Evolutionary conservation across 2,113 vertebrate genomes (phyloP).

Genomic region (Potamarius usumacintae): DNA sequence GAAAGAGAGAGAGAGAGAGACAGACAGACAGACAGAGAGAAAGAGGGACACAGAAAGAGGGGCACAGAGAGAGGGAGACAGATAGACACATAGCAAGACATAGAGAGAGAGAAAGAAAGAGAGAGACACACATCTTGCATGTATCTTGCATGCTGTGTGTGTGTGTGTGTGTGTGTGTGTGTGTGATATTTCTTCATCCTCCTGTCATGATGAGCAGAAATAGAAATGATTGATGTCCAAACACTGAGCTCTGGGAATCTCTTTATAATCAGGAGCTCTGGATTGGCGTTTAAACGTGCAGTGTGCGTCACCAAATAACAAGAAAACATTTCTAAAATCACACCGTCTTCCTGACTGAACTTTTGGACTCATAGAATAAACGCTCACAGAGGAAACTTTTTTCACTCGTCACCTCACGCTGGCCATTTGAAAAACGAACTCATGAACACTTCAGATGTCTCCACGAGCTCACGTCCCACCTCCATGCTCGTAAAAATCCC

Average conservation of each 20-base stretch:
- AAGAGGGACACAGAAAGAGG: too few species aligned
- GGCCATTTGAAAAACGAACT: constrained; percentile 31
- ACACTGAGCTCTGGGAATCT: neutral
- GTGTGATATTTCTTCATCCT: neutral
- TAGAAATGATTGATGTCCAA: neutral
- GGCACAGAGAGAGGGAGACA: too few species aligned
- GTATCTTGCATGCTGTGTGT: too few species aligned
- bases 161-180: neutral
- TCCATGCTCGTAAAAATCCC: constrained; percentile 35
- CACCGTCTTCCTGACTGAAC: constrained; percentile 10
- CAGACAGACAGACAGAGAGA: too few species aligned
- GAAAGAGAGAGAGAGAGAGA: too few species aligned
- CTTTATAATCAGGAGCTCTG: neutral
- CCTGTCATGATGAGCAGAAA: neutral
- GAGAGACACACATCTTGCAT: too few species aligned
- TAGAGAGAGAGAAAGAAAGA: too few species aligned
- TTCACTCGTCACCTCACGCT: constrained; percentile 32
- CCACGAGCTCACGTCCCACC: constrained; percentile 35
- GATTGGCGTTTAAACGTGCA: neutral
- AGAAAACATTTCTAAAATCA: neutral
- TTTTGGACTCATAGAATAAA: constrained; percentile 39
- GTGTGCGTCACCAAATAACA: neutral
- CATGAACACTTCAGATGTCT: constrained; percentile 40
- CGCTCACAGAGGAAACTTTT: constrained; percentile 19
- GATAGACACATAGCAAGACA: too few species aligned